Evolutionary conservation across 1,140 invertebrate genomes (phyloP).

Genomic region (Berghia stephanieae): DNA sequence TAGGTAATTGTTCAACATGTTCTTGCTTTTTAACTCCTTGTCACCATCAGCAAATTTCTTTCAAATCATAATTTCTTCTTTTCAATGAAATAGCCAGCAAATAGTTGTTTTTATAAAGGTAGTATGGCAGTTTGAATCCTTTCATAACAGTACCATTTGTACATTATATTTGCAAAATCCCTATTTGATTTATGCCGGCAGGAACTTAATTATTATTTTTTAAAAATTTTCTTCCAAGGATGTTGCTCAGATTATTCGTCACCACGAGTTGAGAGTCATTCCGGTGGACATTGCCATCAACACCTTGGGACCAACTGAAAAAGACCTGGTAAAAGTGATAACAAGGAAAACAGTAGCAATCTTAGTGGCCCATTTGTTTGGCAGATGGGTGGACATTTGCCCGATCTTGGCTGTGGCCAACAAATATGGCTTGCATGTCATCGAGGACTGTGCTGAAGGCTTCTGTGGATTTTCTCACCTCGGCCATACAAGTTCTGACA

Average conservation of each 20-base stretch:
- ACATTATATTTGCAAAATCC: too few relatives aligned
- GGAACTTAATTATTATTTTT: too few relatives aligned
- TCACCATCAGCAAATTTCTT: too few relatives aligned
- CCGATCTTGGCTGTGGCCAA: conserved; percentile 58
- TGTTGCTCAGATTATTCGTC: conserved; percentile 59
- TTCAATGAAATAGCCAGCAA: too few relatives aligned
- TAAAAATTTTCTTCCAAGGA: conserved; percentile 36
- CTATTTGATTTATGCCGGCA: too few relatives aligned
- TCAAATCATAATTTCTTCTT: too few relatives aligned
- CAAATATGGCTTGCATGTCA: conserved; percentile 51
- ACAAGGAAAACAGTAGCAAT: conserved; percentile 63
- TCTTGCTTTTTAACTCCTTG: too few relatives aligned
- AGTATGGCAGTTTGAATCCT: too few relatives aligned
- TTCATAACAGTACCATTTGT: too few relatives aligned
- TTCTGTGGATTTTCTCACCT: conserved; percentile 63
- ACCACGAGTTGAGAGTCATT: conserved; percentile 61
- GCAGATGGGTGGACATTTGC: conserved; percentile 57
- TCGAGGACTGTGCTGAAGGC: conserved; percentile 66
- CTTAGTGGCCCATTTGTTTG: conserved; percentile 64
- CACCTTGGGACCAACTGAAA: conserved; percentile 57
- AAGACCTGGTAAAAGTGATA: conserved; percentile 56
- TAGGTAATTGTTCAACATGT: too few relatives aligned
- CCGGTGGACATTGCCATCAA: conserved; percentile 63
- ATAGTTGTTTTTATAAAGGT: too few relatives aligned
- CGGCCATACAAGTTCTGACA: conserved; percentile 60